Evolutionary conservation across 2,888 invertebrate genomes (phyloP).

Genomic region (Apodemia zela): DNA sequence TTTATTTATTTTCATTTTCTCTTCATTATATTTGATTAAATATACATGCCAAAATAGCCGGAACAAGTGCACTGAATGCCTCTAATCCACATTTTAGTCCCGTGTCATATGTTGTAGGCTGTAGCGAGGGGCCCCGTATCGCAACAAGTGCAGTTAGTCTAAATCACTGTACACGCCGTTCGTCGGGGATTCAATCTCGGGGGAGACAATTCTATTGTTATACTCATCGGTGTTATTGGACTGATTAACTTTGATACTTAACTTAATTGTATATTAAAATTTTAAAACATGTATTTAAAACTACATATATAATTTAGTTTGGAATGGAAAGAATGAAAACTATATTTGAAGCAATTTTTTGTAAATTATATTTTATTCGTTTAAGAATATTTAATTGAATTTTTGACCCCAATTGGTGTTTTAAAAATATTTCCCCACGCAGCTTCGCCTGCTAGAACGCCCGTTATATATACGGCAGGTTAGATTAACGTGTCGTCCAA

Average conservation of each 20-base stretch:
- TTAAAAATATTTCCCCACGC: too few species aligned
- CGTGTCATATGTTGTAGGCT: conserved; percentile 53
- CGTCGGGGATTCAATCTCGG: conserved; percentile 59
- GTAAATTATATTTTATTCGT: too few species aligned
- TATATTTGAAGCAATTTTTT: too few species aligned
- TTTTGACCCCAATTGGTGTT: too few species aligned
- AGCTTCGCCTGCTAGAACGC: too few species aligned
- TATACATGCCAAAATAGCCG: background rate
- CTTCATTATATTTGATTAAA: background rate
- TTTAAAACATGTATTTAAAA: background rate
- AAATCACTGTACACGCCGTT: conserved; percentile 63
- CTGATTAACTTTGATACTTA: conserved; percentile 49
- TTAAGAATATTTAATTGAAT: too few species aligned
- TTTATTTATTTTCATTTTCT: too few species aligned
- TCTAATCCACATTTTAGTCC: conserved; percentile 59
- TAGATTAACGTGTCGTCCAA: too few species aligned
- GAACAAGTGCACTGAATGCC: conserved; percentile 47
- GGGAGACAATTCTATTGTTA: conserved; percentile 56
- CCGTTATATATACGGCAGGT: too few species aligned
- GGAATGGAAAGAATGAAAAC: too few species aligned
- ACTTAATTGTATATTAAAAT: background rate
- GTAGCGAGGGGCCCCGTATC: conserved; percentile 33
- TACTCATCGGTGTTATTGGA: conserved; percentile 38
- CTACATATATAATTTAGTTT: too few species aligned
- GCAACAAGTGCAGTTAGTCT: conserved; percentile 73